phyloP scores from a whole-genome alignment of 1,140 invertebrate species.

The Orius insidiosus region DNA sequence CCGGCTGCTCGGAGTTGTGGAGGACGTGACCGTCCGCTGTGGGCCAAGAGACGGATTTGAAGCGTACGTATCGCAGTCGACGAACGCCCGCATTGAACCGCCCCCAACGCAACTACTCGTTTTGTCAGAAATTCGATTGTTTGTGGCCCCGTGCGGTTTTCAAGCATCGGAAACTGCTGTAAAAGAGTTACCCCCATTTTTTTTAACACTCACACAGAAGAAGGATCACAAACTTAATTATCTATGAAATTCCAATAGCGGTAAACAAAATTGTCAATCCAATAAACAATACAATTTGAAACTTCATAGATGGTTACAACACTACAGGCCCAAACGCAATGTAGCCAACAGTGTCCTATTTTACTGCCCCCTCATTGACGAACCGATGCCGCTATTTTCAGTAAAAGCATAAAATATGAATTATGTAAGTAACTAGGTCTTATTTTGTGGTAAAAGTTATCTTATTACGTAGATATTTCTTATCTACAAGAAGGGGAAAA shows the following conservation, averaged over 20 bases:
- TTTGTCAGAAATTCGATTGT: slow-evolving; percentile 75
- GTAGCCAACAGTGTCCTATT: too few relatives aligned
- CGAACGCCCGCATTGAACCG: slow-evolving; percentile 71
- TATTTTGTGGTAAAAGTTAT: too few relatives aligned
- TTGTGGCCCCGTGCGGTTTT: slow-evolving; percentile 69
- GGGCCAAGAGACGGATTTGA: slow-evolving; percentile 37
- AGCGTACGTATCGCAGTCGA: slow-evolving; percentile 88
- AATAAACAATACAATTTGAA: too few relatives aligned
- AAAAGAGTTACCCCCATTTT: slow-evolving; percentile 26
- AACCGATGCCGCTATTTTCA: too few relatives aligned
- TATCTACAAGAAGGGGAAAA: too few relatives aligned
- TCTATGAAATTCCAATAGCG: neutral
- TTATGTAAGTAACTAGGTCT: too few relatives aligned
- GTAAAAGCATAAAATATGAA: too few relatives aligned
- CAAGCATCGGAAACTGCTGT: slow-evolving; percentile 67
- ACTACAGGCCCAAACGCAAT: too few relatives aligned
- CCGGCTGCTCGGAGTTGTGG: slow-evolving; percentile 89
- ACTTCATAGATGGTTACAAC: too few relatives aligned
- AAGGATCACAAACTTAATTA: neutral
- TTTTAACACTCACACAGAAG: slow-evolving; percentile 14
- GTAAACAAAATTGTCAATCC: too few relatives aligned
- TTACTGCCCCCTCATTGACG: too few relatives aligned
- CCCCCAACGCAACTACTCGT: slow-evolving; percentile 66
- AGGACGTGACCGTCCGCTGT: slow-evolving; percentile 74
- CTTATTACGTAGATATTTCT: too few relatives aligned